phyloP scores from a whole-genome alignment of 2,888 invertebrate species.

The Scelioninae gen. 1 region DNA sequence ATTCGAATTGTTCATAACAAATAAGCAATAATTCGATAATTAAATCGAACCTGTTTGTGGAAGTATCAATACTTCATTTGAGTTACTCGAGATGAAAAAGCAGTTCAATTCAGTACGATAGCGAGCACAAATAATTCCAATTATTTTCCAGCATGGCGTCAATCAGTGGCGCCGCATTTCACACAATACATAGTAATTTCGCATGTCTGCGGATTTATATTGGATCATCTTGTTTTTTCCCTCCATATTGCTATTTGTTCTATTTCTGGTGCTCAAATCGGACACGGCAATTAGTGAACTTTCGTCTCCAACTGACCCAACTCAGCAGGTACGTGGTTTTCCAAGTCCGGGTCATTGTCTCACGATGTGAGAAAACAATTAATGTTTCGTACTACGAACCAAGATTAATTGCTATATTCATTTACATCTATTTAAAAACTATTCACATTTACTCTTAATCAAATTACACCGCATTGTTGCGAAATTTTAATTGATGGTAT shows the following conservation, averaged over 20 bases:
- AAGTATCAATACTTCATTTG: constrained; percentile 57
- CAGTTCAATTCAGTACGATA: constrained; percentile 27
- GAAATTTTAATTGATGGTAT: constrained; percentile 7
- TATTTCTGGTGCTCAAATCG: constrained; percentile 28
- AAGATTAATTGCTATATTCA: constrained; percentile 45
- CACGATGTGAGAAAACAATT: constrained; percentile 52
- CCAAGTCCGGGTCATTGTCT: constrained; percentile 36
- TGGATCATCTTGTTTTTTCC: constrained; percentile 39
- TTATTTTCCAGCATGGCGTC: constrained; percentile 36
- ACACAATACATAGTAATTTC: constrained; percentile 60
- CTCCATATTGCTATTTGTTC: constrained; percentile 30
- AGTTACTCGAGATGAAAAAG: constrained; percentile 8
- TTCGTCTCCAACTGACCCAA: constrained; percentile 33
- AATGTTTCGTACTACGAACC: constrained; percentile 34
- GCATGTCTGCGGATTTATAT: constrained; percentile 60
- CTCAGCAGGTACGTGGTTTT: constrained; percentile 51
- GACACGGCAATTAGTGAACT: constrained; percentile 55
- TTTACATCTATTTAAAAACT: constrained; percentile 18
- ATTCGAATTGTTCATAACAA: neutral
- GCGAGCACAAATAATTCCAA: constrained; percentile 47
- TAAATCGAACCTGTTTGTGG: constrained; percentile 10
- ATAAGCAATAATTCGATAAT: constrained; percentile 25
- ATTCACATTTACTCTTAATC: neutral
- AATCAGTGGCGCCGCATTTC: constrained; percentile 39
- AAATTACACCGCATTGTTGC: neutral